phyloP scores from a whole-genome alignment of 2,888 invertebrate genomes.

The Seladonia tumulorum region DNA sequence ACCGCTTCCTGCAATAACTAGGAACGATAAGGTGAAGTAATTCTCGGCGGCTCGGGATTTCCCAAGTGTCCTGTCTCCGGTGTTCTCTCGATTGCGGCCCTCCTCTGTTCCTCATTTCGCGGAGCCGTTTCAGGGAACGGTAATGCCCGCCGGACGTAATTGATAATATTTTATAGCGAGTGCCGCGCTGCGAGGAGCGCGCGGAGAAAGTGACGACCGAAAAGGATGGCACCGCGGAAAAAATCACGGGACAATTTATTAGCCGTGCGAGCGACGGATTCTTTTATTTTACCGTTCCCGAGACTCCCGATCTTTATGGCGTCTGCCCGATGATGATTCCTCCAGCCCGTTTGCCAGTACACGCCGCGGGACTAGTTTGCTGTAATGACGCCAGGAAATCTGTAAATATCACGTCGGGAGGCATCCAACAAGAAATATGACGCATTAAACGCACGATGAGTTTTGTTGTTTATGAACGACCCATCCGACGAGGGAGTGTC shows the following conservation, averaged over 20 bases:
- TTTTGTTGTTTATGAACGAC: background rate
- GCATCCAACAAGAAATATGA: background rate
- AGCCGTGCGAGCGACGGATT: background rate
- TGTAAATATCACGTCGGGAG: background rate
- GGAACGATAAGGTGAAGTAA: conserved; percentile 62
- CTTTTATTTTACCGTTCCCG: conserved; percentile 5
- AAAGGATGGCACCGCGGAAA: background rate
- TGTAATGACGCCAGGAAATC: background rate
- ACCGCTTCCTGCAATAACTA: conserved; percentile 58
- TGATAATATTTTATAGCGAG: conserved; percentile 48
- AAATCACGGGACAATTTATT: conserved; percentile 2
- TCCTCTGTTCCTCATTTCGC: conserved; percentile 36
- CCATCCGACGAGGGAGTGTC: background rate
- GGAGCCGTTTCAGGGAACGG: conserved; percentile 24
- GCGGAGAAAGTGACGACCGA: background rate
- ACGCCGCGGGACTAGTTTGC: background rate
- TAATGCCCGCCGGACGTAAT: conserved; percentile 31
- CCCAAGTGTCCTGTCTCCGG: conserved; percentile 62
- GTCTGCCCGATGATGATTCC: background rate
- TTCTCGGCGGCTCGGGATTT: conserved; percentile 62
- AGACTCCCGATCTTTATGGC: conserved; percentile 9
- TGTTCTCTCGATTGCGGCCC: conserved; percentile 47
- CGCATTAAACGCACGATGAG: conserved; percentile 4
- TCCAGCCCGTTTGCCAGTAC: background rate
- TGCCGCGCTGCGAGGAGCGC: background rate